These are phyloP conservation scores for Oreotragus oreotragus DNA, from an alignment of 2,113 vertebrate species.

Conservation along the genomic window DNA sequence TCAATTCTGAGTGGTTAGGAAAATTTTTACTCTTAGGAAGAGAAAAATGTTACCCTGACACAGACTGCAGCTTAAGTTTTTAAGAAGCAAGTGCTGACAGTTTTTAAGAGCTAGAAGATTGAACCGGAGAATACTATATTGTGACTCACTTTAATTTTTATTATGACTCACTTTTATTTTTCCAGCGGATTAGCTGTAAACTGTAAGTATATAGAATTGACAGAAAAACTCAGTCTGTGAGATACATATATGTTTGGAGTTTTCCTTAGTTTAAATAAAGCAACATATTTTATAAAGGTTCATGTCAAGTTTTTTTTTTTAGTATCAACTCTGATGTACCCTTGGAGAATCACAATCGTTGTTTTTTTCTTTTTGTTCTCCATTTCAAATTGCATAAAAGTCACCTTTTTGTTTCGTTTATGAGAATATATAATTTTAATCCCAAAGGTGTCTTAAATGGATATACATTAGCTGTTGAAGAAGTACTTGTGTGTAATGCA, in stretches of 20 bases:
- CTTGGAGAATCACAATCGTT: neutral
- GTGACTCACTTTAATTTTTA: neutral
- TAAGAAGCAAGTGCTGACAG: constrained; percentile 7
- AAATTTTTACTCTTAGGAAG: constrained; percentile 1
- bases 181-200: constrained; percentile 27
- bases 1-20: constrained; percentile 30
- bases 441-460: neutral
- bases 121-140: constrained; percentile 5
- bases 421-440: constrained; percentile 6
- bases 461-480: neutral
- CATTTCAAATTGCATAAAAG: neutral
- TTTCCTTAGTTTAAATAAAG: constrained; percentile 24
- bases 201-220: neutral
- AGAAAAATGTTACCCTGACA: neutral
- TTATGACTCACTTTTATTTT: constrained; percentile 27
- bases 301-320: neutral
- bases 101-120: constrained; percentile 17
- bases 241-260: neutral
- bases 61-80: constrained; percentile 10
- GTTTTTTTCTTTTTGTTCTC: neutral
- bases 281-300: constrained; percentile 9
- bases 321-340: neutral
- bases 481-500: constrained; percentile 11
- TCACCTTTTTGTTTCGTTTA: neutral
- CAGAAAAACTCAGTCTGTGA: constrained; percentile 14